Evolutionary conservation across 2,113 vertebrate species (phyloP), one percentile per base, ranked within the genome.

Genomic region (Lepisosteus osseus): DNA sequence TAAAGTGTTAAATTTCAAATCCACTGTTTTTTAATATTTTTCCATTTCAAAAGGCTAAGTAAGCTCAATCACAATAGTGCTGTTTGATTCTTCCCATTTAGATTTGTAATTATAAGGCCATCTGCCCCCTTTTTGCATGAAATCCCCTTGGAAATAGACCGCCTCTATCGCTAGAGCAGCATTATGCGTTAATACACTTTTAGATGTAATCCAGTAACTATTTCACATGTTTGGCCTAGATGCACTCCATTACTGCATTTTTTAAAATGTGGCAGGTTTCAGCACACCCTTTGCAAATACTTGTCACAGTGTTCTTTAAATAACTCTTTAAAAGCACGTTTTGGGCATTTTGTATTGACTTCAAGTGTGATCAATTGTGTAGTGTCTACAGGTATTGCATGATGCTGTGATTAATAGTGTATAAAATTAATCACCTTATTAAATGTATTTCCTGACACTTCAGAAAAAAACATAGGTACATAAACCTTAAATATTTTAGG

Each of bases 231-330:
- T 44, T 56, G 70, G 44, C 42, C 44, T 41, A 54, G 11, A 17
- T 71, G 7, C 9, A 54, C 61, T 29, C 9, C 29, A 42, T 7
- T 29, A 7, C 70, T 2, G 17, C 42, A 59, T 9, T 17, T 14
- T 55, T 45, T n/a, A 11, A 15, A 59, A 12, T 62, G 54, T 44
- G 61, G 15, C 3, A n/a, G 3, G 69, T 57, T 29, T 29, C 44
- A 12, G 13, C 45, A 14, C n/a, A 61, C 47, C 55, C 54, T 56
- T 43, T 42, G 42, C 12, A 40, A 17, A 59, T 3, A 17, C 17
- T 2, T 74, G 72, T 63, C 66, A 64, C 15, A 59, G 6, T 57
- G 13, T 73, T 54, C 71, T 68, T 73, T 68, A 73, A 68, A 54
- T 73, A 62, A 41, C 65, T 62, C 29, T 29, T 5, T 43, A 29